Conservation (phyloP, 2,797 vertebrate species). For the Sebastes minor region DNA sequence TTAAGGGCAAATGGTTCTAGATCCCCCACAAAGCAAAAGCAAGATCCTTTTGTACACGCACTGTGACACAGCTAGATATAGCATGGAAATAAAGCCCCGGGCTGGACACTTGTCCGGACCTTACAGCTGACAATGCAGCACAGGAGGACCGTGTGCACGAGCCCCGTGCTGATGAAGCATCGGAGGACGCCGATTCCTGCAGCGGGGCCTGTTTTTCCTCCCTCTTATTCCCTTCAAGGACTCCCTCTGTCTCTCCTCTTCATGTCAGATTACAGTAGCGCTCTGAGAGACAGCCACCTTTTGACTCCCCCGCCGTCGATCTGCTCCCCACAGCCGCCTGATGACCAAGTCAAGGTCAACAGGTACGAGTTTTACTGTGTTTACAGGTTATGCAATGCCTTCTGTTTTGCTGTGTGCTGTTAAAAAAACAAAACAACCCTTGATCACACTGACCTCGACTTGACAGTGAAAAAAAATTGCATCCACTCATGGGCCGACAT, state of each 20-base stretch:
- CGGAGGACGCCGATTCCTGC: slow-evolving; percentile 31
- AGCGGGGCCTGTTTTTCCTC: slow-evolving; percentile 2
- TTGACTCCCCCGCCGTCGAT: not conserved
- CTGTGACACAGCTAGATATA: slow-evolving; percentile 13
- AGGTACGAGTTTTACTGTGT: slow-evolving; percentile 47
- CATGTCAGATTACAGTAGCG: slow-evolving; percentile 6
- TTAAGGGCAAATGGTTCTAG: slow-evolving; percentile 22
- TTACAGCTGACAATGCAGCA: slow-evolving; percentile 51
- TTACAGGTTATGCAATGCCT: not conserved
- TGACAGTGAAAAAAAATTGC: not conserved
- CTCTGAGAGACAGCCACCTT: not conserved
- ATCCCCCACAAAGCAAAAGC: slow-evolving; percentile 27
- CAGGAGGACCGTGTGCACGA: slow-evolving; percentile 36
- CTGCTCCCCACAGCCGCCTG: slow-evolving; percentile 6
- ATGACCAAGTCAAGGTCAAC: slow-evolving; percentile 26
- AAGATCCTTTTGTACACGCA: slow-evolving; percentile 32
- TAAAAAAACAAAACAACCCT: not conserved
- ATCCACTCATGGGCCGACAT: not conserved
- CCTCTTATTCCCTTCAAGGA: slow-evolving; percentile 8
- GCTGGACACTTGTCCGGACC: slow-evolving; percentile 23
- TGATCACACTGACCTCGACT: slow-evolving; percentile 1
- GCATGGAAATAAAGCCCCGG: slow-evolving; percentile 6
- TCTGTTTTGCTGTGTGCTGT: not conserved
- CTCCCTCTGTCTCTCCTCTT: slow-evolving; percentile 1
- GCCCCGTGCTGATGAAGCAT: slow-evolving; percentile 60